A percentile compares a stretch with the other conserved stretches of the same genome.
These are phyloP conservation scores for Catonia carolina DNA, from an alignment of 2,888 invertebrate genomes.

Conservation along the genomic window DNA sequence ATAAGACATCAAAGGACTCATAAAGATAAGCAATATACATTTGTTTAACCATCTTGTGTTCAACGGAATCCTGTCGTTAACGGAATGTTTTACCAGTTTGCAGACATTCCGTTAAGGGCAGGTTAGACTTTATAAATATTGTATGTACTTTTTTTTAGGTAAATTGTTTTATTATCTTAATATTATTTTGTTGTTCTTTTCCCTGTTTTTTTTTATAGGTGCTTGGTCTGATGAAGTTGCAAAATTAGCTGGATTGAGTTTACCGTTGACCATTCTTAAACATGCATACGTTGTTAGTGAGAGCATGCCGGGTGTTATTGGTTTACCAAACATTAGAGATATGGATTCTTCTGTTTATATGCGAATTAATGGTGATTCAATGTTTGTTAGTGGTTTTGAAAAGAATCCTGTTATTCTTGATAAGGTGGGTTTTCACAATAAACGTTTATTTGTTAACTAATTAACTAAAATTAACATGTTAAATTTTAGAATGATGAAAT, in stretches of 20 bases:
- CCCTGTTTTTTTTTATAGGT: constrained; percentile 50
- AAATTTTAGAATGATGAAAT: too few species aligned
- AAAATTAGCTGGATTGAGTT: constrained; percentile 55
- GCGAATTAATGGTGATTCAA: constrained; percentile 73
- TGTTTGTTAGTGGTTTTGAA: constrained; percentile 85
- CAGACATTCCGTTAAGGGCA: too few species aligned
- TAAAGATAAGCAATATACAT: too few species aligned
- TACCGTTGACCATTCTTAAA: constrained; percentile 77
- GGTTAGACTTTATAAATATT: too few species aligned
- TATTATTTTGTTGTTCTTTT: too few species aligned
- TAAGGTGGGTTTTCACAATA: constrained; percentile 54
- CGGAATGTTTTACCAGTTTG: too few species aligned
- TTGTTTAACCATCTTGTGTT: too few species aligned
- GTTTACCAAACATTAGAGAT: constrained; percentile 76
- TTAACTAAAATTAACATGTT: too few species aligned
- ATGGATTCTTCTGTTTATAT: constrained; percentile 79
- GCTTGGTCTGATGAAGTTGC: constrained; percentile 77
- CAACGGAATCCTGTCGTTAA: too few species aligned
- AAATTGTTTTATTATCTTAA: too few species aligned
- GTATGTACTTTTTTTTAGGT: too few species aligned
- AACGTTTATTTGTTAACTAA: not conserved
- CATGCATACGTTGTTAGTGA: constrained; percentile 85
- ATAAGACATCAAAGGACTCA: too few species aligned
- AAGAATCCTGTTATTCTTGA: constrained; percentile 73
- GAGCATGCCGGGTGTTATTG: constrained; percentile 63